A percentile compares a stretch with the other conserved stretches of the same genome.
phyloP scores from a whole-genome alignment of 1,140 invertebrate genomes.

The Ctenoplectra terminalis region DNA sequence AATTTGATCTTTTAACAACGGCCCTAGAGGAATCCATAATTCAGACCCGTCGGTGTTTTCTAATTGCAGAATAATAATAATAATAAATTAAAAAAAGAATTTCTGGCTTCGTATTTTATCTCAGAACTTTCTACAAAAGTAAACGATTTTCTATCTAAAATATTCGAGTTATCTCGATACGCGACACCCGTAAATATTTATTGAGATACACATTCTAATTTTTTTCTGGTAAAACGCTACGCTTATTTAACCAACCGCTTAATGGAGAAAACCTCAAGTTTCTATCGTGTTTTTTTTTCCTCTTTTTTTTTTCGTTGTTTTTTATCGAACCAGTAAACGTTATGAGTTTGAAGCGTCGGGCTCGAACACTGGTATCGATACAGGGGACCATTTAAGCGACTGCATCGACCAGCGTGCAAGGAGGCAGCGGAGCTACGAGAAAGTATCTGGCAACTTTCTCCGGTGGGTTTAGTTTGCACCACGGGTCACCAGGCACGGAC shows the following conservation, averaged over 20 bases:
- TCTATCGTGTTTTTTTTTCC: background rate
- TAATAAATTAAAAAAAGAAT: no score
- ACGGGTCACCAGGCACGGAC: slow-evolving; percentile 81
- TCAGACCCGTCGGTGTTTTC: background rate
- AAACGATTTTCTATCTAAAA: background rate
- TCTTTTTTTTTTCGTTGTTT: background rate
- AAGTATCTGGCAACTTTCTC: slow-evolving; percentile 82
- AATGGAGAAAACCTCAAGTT: background rate
- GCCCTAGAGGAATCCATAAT: background rate
- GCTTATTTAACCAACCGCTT: background rate
- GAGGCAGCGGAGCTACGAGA: slow-evolving; percentile 75
- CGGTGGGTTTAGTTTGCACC: slow-evolving; percentile 79
- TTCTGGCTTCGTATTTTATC: no score
- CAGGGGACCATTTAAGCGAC: slow-evolving; percentile 75
- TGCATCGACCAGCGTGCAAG: slow-evolving; percentile 75
- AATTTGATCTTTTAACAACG: no score
- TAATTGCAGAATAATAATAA: background rate
- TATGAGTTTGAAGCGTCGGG: background rate
- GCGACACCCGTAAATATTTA: background rate
- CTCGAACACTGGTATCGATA: slow-evolving; percentile 56
- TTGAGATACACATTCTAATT: background rate
- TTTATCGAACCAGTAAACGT: background rate
- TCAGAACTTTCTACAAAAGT: background rate
- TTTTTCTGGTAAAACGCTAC: background rate
- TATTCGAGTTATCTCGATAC: background rate